Base-by-base conservation (phyloP, 2,888 invertebrate genomes). In the Charanyca ferruginea region DNA sequence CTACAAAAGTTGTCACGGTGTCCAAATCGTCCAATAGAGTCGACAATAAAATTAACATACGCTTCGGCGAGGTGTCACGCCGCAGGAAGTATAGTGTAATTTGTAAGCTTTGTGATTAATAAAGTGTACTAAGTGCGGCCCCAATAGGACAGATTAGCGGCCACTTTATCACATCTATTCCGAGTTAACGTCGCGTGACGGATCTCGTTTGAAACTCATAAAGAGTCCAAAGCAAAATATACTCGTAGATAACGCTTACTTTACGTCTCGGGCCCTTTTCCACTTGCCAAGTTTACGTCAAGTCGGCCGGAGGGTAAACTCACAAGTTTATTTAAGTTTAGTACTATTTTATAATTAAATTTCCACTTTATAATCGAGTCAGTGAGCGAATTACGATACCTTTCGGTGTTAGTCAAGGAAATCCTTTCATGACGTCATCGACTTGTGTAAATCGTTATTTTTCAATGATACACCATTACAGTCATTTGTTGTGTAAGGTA, bases 71-170 rank as follows among this genome's bases (percentile, higher is more conserved):
- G 90, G 91, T 91, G 94, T 94, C 94, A 92, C 91, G 90, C 87
- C 89, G 90, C 94, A 94, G 95, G 95, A 95, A 95, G 94, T 92
- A 90, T 90, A 90, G 88, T 87, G 94, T 95, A 94, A 95, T 95
- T 95, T 95, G 95, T 95, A 94, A 94, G 92, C 93, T 94, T 95
- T 95, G 94, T 95, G 95, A 95, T 95, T 95, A 95, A 95, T 95
- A 95, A 95, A 95, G 90, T 93, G 94, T 92, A 94, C 94, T 95
- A 95, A 95, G 94, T 95, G 95, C 91, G 94, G 91, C 95, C 93
- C 94, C 93, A 95, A 94, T 94, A 92, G 94, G 93, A 94, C 93
- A 94, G 95, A 95, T 95, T 95, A 95, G 95, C 94, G 94, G 91
- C 88, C 95, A 94, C 92, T 95, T 95, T 95, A 95, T 95, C 95